Percentiles rank a stretch among this genome's conserved stretches.
phyloP scores from a whole-genome alignment of 2,797 vertebrate species.

The Vultur gryphus region DNA sequence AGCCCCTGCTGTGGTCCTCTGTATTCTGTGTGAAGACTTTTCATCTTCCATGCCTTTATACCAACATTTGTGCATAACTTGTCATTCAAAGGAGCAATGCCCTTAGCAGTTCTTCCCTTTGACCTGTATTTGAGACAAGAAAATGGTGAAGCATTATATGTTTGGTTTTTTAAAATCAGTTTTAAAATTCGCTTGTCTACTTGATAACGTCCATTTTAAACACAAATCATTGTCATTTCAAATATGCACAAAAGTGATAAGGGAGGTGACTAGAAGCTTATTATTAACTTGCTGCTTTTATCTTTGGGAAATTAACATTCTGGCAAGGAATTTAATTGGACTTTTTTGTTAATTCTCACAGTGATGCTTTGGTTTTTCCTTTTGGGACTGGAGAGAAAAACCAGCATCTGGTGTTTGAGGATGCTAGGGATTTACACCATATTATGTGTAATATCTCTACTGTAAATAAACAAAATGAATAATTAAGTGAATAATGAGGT shows the following conservation, averaged over 20 bases:
- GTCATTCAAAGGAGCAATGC: background rate
- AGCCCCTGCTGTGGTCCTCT: background rate
- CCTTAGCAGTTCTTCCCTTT: background rate
- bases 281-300: conserved; percentile 70
- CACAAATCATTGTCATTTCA: background rate
- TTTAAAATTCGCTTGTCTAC: background rate
- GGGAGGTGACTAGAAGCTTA: conserved; percentile 58
- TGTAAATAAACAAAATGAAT: conserved; percentile 79
- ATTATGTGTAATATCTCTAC: conserved; percentile 73
- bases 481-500: conserved; percentile 76
- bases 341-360: conserved; percentile 76
- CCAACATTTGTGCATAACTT: background rate
- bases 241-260: conserved; percentile 33
- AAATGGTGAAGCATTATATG: background rate
- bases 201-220: background rate
- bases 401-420: conserved; percentile 75
- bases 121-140: background rate
- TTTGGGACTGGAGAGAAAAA: conserved; percentile 70
- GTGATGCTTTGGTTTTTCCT: conserved; percentile 69
- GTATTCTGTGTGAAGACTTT: background rate
- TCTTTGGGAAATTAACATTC: conserved; percentile 72
- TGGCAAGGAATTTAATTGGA: conserved; percentile 76
- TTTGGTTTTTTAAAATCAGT: background rate
- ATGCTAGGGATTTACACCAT: conserved; percentile 75
- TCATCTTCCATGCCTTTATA: background rate